A percentile compares a stretch with the other conserved stretches of the same genome.
These are phyloP conservation scores for Cataglyphis rosenhaueri DNA, from an alignment of 2,888 invertebrate species.

Conservation along the genomic window DNA sequence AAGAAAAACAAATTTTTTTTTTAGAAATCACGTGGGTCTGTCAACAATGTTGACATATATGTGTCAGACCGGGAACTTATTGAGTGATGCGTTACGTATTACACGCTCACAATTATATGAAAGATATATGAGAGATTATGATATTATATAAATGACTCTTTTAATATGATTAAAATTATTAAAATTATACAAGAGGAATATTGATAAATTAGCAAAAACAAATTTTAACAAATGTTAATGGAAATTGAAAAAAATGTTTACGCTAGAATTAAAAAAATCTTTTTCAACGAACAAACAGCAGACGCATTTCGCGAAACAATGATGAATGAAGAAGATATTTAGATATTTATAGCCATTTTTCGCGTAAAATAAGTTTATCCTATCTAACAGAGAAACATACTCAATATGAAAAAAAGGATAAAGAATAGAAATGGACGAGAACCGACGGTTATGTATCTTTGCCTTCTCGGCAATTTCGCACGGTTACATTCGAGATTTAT, in stretches of 20 bases:
- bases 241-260: not conserved
- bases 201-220: not conserved
- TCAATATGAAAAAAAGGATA: not conserved
- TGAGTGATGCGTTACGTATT: no score
- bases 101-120: not conserved
- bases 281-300: not conserved
- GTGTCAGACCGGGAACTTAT: no score
- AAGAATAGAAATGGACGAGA: constrained; percentile 22
- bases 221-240: not conserved
- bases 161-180: not conserved
- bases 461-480: constrained; percentile 72
- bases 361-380: not conserved
- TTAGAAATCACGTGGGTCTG: no score
- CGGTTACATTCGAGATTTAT: constrained; percentile 76
- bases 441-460: constrained; percentile 58
- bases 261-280: not conserved
- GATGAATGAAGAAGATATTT: not conserved
- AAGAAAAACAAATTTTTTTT: no score
- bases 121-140: not conserved
- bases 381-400: not conserved
- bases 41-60: no score
- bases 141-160: not conserved
- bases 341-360: not conserved
- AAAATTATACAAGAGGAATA: not conserved
- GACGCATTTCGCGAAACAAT: not conserved